These are phyloP conservation scores for Nomada ferruginata DNA, from an alignment of 2,888 invertebrate genomes.

Conservation along the genomic window DNA sequence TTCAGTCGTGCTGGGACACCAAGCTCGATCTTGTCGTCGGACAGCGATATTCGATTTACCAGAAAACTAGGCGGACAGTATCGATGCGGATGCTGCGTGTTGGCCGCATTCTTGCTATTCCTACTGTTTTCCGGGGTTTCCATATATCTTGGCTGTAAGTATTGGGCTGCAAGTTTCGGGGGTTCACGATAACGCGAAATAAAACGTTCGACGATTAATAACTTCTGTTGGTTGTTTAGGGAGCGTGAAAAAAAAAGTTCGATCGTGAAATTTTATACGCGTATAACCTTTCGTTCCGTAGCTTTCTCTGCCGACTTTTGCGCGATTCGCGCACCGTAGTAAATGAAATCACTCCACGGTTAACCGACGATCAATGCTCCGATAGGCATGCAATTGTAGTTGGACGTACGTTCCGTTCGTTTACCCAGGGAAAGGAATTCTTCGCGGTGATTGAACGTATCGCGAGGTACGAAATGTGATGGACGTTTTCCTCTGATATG, in stretches of 20 bases:
- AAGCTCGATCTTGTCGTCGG: conserved; percentile 93
- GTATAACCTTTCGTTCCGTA: conserved; percentile 20
- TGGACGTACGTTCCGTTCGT: conserved; percentile 43
- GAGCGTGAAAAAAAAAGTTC: conserved; percentile 2
- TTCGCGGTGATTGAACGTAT: conserved; percentile 64
- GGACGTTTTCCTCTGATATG: conserved; percentile 63
- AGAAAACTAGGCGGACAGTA: conserved; percentile 93
- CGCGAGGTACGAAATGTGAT: conserved; percentile 48
- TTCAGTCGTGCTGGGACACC: conserved; percentile 86
- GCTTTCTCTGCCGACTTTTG: conserved; percentile 60
- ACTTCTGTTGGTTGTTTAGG: not conserved
- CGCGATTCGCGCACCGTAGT: conserved; percentile 41
- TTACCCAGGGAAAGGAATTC: conserved; percentile 48
- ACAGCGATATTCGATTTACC: conserved; percentile 95
- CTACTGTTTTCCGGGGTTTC: conserved; percentile 89
- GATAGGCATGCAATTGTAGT: conserved; percentile 62
- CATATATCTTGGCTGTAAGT: conserved; percentile 89
- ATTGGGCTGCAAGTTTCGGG: conserved; percentile 19
- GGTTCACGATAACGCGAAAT: not conserved
- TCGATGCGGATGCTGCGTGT: conserved; percentile 94
- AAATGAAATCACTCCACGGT: conserved; percentile 63
- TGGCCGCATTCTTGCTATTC: conserved; percentile 92
- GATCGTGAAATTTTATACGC: conserved; percentile 17
- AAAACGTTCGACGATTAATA: not conserved
- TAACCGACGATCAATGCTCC: conserved; percentile 59